Evolutionary conservation across 2,113 vertebrate genomes (phyloP).

Genomic region (Globicephala melas): DNA sequence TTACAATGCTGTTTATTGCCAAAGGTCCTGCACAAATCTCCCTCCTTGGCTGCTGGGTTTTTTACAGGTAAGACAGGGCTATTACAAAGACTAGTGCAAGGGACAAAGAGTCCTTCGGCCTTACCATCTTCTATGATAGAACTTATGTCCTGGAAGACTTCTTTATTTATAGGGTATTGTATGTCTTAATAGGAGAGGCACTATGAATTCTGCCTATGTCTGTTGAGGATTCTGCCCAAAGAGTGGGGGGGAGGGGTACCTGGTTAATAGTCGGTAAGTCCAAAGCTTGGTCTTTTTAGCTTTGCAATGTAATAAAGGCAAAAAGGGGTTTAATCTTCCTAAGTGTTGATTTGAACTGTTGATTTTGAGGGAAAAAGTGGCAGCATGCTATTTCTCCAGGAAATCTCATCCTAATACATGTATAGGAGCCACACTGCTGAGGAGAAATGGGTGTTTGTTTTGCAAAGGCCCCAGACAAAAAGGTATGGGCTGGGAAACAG

Average conservation of each 20-base stretch:
- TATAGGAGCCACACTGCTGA: background rate
- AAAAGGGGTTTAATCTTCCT: background rate
- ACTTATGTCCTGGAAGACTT: no score
- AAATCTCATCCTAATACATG: background rate
- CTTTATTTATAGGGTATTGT: background rate
- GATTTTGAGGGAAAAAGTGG: background rate
- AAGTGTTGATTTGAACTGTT: background rate
- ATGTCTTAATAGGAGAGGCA: background rate
- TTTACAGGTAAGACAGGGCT: background rate
- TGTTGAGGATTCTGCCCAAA: background rate
- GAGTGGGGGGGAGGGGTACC: background rate
- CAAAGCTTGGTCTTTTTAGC: background rate
- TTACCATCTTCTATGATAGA: background rate
- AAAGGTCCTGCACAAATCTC: background rate
- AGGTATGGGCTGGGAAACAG: background rate
- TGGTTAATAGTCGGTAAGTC: background rate
- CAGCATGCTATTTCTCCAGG: background rate
- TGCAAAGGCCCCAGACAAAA: background rate
- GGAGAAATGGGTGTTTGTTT: background rate
- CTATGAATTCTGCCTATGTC: background rate
- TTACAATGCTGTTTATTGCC: background rate
- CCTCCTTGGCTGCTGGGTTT: background rate
- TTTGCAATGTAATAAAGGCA: background rate
- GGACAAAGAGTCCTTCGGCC: background rate
- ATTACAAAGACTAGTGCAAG: background rate